Percentiles rank a stretch among this genome's conserved stretches.
Conservation (phyloP, 92 coral and sea anemone species). For the Epizoanthus rinbou region DNA sequence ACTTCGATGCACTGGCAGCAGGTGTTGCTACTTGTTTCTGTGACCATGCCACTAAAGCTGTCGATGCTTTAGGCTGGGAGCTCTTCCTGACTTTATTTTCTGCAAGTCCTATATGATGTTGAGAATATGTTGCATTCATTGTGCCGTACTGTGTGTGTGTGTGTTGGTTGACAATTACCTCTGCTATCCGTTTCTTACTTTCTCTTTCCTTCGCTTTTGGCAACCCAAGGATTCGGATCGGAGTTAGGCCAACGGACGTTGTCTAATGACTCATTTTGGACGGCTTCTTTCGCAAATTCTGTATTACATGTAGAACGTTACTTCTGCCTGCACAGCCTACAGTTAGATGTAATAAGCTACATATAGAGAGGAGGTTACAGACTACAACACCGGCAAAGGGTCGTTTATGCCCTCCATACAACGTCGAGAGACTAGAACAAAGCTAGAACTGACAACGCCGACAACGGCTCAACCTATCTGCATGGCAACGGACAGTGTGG, state of each 20-base stretch:
- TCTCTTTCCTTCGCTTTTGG: conserved; percentile 51
- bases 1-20: neutral
- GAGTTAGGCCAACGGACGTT: conserved; percentile 81
- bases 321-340: neutral
- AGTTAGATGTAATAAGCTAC: too few relatives aligned
- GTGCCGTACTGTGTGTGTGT: too few relatives aligned
- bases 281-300: conserved; percentile 84
- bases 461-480: too few relatives aligned
- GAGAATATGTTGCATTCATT: neutral
- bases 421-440: too few relatives aligned
- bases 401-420: too few relatives aligned
- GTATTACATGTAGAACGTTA: conserved; percentile 76
- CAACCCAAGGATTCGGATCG: conserved; percentile 85
- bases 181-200: conserved; percentile 53
- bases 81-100: neutral
- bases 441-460: too few relatives aligned
- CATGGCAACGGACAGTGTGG: too few relatives aligned
- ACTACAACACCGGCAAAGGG: too few relatives aligned
- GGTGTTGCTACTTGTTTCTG: conserved; percentile 61
- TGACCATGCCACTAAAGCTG: conserved; percentile 86
- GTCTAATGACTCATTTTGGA: conserved; percentile 79
- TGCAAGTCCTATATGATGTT: neutral
- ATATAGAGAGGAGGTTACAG: too few relatives aligned
- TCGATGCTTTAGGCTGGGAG: conserved; percentile 72
- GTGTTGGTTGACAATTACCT: conserved; percentile 42